A percentile compares a stretch with the other conserved stretches of the same genome.
phyloP scores from a whole-genome alignment of 1,140 invertebrate species.

The Meteorus sp. region DNA sequence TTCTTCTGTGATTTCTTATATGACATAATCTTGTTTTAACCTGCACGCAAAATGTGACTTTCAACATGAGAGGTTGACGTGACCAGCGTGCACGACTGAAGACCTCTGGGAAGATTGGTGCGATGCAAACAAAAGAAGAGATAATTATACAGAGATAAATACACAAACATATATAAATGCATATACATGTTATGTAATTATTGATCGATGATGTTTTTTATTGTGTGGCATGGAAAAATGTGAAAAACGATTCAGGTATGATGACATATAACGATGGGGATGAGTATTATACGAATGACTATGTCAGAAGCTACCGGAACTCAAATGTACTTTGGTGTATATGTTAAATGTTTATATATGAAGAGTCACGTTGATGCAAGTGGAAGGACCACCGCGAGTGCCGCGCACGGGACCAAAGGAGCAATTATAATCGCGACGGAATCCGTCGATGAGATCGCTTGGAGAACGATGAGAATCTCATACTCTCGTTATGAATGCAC shows the following conservation, averaged over 20 bases:
- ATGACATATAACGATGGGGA: background rate
- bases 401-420: background rate
- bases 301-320: slow-evolving; percentile 8
- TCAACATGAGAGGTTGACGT: slow-evolving; percentile 17
- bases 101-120: slow-evolving; percentile 10
- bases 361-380: background rate
- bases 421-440: slow-evolving; percentile 19
- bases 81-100: slow-evolving; percentile 24
- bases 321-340: background rate
- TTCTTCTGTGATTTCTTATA: slow-evolving; percentile 16
- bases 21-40: slow-evolving; percentile 6
- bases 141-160: slow-evolving; percentile 6
- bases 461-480: slow-evolving; percentile 39
- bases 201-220: slow-evolving; percentile 15
- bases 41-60: slow-evolving; percentile 6
- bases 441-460: slow-evolving; percentile 18
- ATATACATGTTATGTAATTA: slow-evolving; percentile 17
- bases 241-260: slow-evolving; percentile 1
- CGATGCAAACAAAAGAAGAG: slow-evolving; percentile 3
- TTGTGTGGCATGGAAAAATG: background rate
- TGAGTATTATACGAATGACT: too few species aligned
- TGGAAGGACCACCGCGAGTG: slow-evolving; percentile 15
- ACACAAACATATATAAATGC: background rate
- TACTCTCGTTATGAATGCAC: slow-evolving; percentile 45
- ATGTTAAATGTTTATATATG: background rate